Evolutionary conservation across 2,888 invertebrate genomes (phyloP).

Genomic region (Carcina quercana): DNA sequence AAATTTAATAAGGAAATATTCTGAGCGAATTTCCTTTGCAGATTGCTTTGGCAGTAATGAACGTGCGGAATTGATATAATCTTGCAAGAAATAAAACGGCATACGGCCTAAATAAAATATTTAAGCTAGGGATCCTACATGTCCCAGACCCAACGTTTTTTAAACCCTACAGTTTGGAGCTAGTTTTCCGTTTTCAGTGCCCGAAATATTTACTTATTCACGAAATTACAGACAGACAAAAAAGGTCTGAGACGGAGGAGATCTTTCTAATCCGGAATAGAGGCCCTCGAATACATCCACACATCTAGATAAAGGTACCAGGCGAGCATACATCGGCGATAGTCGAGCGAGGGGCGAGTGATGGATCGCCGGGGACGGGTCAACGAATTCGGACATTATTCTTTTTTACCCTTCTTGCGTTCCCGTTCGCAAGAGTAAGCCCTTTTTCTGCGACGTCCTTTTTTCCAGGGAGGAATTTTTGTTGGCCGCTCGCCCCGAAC

Average conservation of each 20-base stretch:
- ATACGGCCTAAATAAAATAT: no score
- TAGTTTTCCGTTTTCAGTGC: conserved; percentile 1
- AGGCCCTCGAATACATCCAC: conserved; percentile 51
- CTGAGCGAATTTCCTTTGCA: no score
- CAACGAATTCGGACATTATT: conserved; percentile 76
- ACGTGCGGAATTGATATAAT: no score
- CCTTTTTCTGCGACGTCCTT: conserved; percentile 71
- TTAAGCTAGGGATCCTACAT: no score
- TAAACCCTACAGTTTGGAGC: no score
- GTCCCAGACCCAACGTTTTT: conserved; percentile 4
- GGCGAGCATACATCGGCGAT: conserved; percentile 56
- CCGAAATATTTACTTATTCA: conserved; percentile 23
- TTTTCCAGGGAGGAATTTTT: conserved; percentile 62
- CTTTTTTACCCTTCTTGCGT: conserved; percentile 75
- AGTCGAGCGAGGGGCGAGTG: conserved; percentile 64
- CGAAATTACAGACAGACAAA: conserved; percentile 33
- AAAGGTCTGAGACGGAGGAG: conserved; percentile 39
- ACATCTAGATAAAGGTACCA: conserved; percentile 52
- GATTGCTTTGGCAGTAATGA: no score
- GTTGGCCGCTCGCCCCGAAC: conserved; percentile 42
- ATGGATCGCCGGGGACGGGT: conserved; percentile 75
- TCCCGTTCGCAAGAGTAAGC: conserved; percentile 68
- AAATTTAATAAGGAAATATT: no score
- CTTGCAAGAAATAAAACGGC: no score
- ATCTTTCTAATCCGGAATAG: conserved; percentile 59